phyloP scores from a whole-genome alignment of 2,888 invertebrate species.

The Molanna angustata region DNA sequence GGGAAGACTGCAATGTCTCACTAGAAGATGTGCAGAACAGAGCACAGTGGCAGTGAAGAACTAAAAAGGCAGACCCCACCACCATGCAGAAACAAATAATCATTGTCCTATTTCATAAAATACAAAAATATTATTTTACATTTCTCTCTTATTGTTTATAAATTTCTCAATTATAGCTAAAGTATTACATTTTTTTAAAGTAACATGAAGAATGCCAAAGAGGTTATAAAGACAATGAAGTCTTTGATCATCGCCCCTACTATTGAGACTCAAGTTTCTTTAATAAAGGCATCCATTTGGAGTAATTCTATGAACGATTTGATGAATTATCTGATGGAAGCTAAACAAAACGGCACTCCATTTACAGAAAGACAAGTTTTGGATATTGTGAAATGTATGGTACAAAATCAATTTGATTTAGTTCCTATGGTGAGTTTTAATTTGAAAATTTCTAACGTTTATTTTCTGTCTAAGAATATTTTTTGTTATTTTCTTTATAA shows the following conservation, averaged over 20 bases:
- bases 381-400: constrained; percentile 49
- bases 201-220: constrained; percentile 47
- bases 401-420: constrained; percentile 26
- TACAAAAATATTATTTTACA: too few species aligned
- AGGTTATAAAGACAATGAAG: constrained; percentile 57
- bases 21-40: too few species aligned
- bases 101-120: too few species aligned
- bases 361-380: constrained; percentile 49
- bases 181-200: constrained; percentile 32
- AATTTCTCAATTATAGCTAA: too few species aligned
- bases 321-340: constrained; percentile 42
- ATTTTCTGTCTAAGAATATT: too few species aligned
- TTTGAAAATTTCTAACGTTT: too few species aligned
- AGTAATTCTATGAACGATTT: constrained; percentile 44
- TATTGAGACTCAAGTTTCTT: constrained; percentile 50
- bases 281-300: constrained; percentile 52
- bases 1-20: too few species aligned
- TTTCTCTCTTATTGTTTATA: constrained; percentile 8
- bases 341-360: constrained; percentile 38
- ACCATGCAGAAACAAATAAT: too few species aligned
- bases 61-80: too few species aligned
- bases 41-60: too few species aligned
- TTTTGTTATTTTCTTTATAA: not conserved
- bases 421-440: not conserved
- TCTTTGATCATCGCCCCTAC: constrained; percentile 52